Percentiles rank a stretch among this genome's conserved stretches.
Conservation (phyloP, 2,113 vertebrate genomes). For the Plecturocebus donacophilus region DNA sequence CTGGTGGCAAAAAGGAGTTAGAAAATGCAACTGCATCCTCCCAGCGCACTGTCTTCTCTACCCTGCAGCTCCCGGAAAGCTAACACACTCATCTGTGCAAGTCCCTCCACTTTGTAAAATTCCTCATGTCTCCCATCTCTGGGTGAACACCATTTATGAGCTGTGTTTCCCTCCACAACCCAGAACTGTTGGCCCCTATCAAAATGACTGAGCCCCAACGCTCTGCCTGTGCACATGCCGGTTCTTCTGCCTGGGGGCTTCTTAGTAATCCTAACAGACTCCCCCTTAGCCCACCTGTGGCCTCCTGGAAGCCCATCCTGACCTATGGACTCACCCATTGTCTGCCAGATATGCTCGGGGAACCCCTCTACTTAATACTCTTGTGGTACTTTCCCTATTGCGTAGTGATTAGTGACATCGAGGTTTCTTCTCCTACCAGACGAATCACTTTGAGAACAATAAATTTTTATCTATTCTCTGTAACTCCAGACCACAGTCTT, state of each 20-base stretch:
- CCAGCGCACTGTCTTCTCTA: accelerated
- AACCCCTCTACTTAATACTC: accelerated
- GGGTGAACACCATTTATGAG: not conserved
- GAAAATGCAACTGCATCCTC: not conserved
- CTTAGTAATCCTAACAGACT: accelerated
- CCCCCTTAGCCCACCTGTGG: not conserved
- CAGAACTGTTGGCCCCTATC: not conserved
- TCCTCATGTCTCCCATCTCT: not conserved
- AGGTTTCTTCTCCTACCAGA: too few relatives aligned
- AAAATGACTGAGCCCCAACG: accelerated
- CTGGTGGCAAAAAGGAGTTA: not conserved
- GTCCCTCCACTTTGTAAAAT: not conserved
- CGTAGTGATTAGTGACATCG: not conserved
- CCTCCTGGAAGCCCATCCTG: not conserved
- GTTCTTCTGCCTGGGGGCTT: not conserved
- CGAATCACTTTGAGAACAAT: not conserved
- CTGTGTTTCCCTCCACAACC: not conserved
- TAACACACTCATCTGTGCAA: too few relatives aligned
- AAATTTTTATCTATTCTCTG: not conserved
- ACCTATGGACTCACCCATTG: accelerated
- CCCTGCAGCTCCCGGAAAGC: not conserved
- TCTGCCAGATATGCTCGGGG: not conserved
- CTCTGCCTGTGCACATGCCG: accelerated
- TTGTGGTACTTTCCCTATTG: not conserved
- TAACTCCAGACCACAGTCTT: not conserved